A percentile compares a stretch with the other conserved stretches of the same genome.
Evolutionary conservation across 2,797 vertebrate genomes (phyloP).

Genomic region (Setipinna tenuifilis): DNA sequence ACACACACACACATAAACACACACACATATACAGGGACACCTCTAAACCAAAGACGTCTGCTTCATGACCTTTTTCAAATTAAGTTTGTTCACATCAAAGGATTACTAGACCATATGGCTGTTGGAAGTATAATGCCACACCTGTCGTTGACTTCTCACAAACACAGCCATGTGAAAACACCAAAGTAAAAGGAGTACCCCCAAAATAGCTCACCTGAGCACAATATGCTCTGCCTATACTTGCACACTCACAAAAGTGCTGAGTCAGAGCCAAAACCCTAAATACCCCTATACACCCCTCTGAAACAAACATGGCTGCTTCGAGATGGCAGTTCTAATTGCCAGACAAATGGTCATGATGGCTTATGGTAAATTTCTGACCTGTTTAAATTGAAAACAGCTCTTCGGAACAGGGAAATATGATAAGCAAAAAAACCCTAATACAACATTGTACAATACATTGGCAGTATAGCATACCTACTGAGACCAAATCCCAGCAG

Average conservation of each 20-base stretch:
- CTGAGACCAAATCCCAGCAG: not conserved
- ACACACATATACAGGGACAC: not conserved
- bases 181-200: conserved; percentile 31
- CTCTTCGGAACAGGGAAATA: not conserved
- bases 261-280: not conserved
- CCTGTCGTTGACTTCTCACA: conserved; percentile 68
- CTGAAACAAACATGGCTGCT: not conserved
- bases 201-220: conserved; percentile 25
- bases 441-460: not conserved
- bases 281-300: not conserved
- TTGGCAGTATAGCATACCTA: not conserved
- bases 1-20: conserved; percentile 31
- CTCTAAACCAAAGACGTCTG: conserved; percentile 59
- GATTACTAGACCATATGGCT: conserved; percentile 80
- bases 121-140: conserved; percentile 76
- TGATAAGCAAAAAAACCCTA: not conserved
- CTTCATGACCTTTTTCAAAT: conserved; percentile 76
- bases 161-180: conserved; percentile 58
- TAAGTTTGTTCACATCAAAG: conserved; percentile 73
- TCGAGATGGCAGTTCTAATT: not conserved
- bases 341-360: not conserved
- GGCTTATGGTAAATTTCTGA: not conserved
- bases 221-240: not conserved
- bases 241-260: not conserved
- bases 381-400: not conserved